Base-by-base conservation (phyloP, 30 jellyfish, hydroid and myxozoan genomes). In the Hydra vulgaris region DNA sequence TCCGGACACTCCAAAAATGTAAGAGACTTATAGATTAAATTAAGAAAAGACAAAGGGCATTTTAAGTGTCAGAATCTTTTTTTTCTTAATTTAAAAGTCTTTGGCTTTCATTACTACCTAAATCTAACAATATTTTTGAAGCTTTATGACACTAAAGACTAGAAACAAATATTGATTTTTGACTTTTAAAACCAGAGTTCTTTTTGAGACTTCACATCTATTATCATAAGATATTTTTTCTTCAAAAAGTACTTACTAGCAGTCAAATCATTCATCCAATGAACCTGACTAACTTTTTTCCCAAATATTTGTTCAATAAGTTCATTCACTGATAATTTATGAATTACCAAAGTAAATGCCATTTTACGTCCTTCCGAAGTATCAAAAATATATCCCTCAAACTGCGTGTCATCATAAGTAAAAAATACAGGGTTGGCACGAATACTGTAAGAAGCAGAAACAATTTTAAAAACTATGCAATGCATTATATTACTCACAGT, bases 201-300 rank as follows among this genome's bases (percentile, higher is more conserved):
- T 61, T 61, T 61, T 21, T 61, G 18, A 61, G 72, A 61, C 72
- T 21, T 61, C 72, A 61, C 20, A 17, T 18, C 18, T 0, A 21
- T 21, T n/a, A n/a, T n/a, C n/a, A n/a, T n/a, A n/a, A n/a, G n/a
- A n/a, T n/a, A n/a, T n/a, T n/a, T n/a, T n/a, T n/a, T n/a, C n/a
- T n/a, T n/a, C n/a, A n/a, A n/a, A n/a, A n/a, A n/a, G 12, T 12
- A 25, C 95, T n/a, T 84, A 89, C 96, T 87, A 16, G 87, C 95
- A 72, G 82, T 74, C 78, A 89, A 53, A 54, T 84, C 88, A 17
- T 94, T 72, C 79, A 89, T 72, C 96, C 96, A 89, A 17, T 55
- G 70, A 55, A 81, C 61, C 22, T 84, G 52, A 18, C 21, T 74
- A 16, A 89, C 7, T 23, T 76, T 83, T 52, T 84, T 89, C 19